Conservation (phyloP, 2,888 invertebrate species). For the Protophormia terraenovae region DNA sequence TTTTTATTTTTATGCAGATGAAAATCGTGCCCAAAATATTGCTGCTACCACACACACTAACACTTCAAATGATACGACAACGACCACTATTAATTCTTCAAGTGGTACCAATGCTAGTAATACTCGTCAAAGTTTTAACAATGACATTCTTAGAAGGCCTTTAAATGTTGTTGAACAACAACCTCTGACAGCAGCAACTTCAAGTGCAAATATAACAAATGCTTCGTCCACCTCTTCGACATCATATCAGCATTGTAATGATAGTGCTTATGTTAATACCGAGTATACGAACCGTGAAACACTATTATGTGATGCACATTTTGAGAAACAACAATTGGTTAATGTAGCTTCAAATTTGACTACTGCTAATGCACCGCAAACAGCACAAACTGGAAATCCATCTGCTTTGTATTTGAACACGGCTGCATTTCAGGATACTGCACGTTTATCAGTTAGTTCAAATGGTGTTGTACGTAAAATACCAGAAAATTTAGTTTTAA, state of each 20-base stretch:
- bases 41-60: constrained; percentile 74
- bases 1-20: constrained; percentile 70
- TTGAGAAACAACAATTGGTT: constrained; percentile 73
- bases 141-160: constrained; percentile 67
- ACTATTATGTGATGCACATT: constrained; percentile 76
- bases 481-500: constrained; percentile 81
- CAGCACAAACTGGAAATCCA: constrained; percentile 14
- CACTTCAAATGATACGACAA: constrained; percentile 68
- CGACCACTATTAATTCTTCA: constrained; percentile 75
- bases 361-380: background rate
- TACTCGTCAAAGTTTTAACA: constrained; percentile 62
- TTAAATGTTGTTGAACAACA: constrained; percentile 57
- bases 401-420: constrained; percentile 75
- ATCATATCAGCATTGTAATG: constrained; percentile 65
- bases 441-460: constrained; percentile 73
- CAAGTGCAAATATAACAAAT: constrained; percentile 20
- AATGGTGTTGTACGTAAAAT: constrained; percentile 79
- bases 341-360: constrained; percentile 22
- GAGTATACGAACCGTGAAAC: constrained; percentile 80
- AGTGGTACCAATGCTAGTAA: constrained; percentile 66
- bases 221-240: constrained; percentile 4
- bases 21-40: constrained; percentile 73
- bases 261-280: constrained; percentile 79
- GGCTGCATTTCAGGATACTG: constrained; percentile 66
- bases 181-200: constrained; percentile 40